Percentiles rank a stretch among this genome's conserved stretches.
phyloP scores from a whole-genome alignment of 2,113 vertebrate species.

The Cyprinodon tularosa region DNA sequence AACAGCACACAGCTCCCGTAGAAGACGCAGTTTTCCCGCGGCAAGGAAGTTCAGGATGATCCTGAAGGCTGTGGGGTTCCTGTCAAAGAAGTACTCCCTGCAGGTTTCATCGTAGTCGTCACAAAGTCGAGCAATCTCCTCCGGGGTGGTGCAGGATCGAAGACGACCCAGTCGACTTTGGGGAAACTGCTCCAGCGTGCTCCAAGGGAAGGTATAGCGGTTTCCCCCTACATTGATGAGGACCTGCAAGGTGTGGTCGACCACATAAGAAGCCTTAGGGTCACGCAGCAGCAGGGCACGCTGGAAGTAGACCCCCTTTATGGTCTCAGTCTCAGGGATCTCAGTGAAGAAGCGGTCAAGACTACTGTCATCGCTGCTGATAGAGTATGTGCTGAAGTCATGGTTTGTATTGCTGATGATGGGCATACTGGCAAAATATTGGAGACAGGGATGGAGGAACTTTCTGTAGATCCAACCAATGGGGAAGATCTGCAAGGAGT shows the following conservation, averaged over 20 bases:
- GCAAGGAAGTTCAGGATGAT: conserved; percentile 93
- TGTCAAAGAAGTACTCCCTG: conserved; percentile 93
- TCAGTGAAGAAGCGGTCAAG: conserved; percentile 80
- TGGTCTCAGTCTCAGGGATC: conserved; percentile 77
- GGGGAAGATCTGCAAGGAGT: neutral
- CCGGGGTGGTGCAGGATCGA: conserved; percentile 83
- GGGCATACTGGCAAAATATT: conserved; percentile 80
- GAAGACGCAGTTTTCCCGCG: conserved; percentile 89
- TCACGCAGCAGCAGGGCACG: conserved; percentile 78
- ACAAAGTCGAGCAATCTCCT: conserved; percentile 88
- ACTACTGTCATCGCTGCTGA: conserved; percentile 84
- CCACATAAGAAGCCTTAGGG: conserved; percentile 59
- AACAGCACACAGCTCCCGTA: conserved; percentile 89
- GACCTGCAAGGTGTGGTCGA: conserved; percentile 82
- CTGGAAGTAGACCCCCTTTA: conserved; percentile 90
- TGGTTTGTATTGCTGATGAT: conserved; percentile 86
- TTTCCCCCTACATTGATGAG: conserved; percentile 93
- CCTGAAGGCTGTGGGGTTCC: conserved; percentile 89
- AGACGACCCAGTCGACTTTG: conserved; percentile 88
- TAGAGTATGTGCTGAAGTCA: conserved; percentile 83
- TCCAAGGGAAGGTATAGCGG: conserved; percentile 92
- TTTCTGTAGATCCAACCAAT: neutral
- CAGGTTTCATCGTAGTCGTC: conserved; percentile 92
- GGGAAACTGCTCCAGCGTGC: conserved; percentile 91
- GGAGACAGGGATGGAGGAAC: neutral